Evolutionary conservation across 2,888 invertebrate genomes (phyloP), one percentile per base, ranked within the genome.

Genomic region (Dynastes grantii): DNA sequence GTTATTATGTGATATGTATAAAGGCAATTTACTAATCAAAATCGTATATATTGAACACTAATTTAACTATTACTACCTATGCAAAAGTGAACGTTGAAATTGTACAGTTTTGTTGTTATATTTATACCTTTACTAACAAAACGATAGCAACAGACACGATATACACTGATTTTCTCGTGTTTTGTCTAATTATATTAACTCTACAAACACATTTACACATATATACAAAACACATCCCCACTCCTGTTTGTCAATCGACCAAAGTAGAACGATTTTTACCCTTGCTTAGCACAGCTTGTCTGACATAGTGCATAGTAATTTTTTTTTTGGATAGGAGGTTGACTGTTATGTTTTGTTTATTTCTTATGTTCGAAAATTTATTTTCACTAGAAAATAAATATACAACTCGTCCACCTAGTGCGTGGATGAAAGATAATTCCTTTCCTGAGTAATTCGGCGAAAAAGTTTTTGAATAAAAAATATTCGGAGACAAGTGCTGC

Each of bases 231-330:
- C 86, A 87, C 86, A 85, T 83, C 83, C 81, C 84, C 83, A 80
- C 75, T 79, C 80, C 80, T 81, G 78, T 80, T 79, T 78, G 81
- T 83, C 85, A 85, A 84, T 82, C 81, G 84, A 84, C 84, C 86
- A 85, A 85, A 83, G 77, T 63, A 75, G 58, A 45, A 45, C 40
- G 9, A 61, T 63, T 61, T 61, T 61, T 16, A 83, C 83, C 84
- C 85, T 85, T 85, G 88, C 88, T 86, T 86, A 87, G 87, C 88
- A 88, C 88, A 85, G 86, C 87, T 87, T 85, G 85, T 85, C 85
- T 84, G 84, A 85, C 84, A 81, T 84, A 81, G 76, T 81, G 79
- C 58, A 76, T 78, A 80, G 73, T 73, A 71, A 53, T n/a, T 37
- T 37, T 37, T 37, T 58, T 78, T 76, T 58, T 76, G 51, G 37